phyloP scores from a whole-genome alignment of 1,140 invertebrate species.

The Bombus balteatus region DNA sequence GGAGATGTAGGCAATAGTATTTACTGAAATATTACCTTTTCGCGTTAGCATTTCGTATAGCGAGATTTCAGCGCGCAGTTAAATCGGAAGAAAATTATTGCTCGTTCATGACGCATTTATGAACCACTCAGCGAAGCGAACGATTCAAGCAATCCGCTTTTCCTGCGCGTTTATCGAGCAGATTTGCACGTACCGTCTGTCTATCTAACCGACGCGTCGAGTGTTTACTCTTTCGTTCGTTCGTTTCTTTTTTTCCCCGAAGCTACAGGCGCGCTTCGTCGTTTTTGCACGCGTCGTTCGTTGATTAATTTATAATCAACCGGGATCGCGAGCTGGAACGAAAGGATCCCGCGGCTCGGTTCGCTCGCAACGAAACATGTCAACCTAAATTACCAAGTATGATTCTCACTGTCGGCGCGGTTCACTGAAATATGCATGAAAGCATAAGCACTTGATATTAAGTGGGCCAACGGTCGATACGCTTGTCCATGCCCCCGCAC shows the following conservation, averaged over 20 bases:
- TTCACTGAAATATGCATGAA: slow-evolving; percentile 79
- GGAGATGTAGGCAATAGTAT: background rate
- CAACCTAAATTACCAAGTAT: slow-evolving; percentile 76
- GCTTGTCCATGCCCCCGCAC: slow-evolving; percentile 33
- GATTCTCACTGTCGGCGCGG: slow-evolving; percentile 60
- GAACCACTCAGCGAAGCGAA: background rate
- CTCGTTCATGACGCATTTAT: background rate
- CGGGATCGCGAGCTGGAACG: background rate
- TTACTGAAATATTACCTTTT: background rate
- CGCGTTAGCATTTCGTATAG: background rate
- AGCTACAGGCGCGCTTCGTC: too few relatives aligned
- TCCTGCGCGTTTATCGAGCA: too few relatives aligned
- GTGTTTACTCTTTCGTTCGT: too few relatives aligned
- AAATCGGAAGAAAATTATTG: slow-evolving; percentile 21
- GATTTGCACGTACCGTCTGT: background rate
- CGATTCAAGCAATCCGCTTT: slow-evolving; percentile 2
- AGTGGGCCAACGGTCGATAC: slow-evolving; percentile 55
- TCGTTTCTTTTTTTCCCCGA: background rate
- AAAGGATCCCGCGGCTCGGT: slow-evolving; percentile 16
- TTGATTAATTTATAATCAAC: slow-evolving; percentile 24
- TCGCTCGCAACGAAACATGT: slow-evolving; percentile 49
- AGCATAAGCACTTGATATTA: slow-evolving; percentile 69
- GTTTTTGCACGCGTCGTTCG: too few relatives aligned
- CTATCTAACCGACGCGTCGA: too few relatives aligned
- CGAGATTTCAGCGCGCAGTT: background rate